phyloP scores from a whole-genome alignment of 2,888 invertebrate genomes.

The Apoda limacodes region DNA sequence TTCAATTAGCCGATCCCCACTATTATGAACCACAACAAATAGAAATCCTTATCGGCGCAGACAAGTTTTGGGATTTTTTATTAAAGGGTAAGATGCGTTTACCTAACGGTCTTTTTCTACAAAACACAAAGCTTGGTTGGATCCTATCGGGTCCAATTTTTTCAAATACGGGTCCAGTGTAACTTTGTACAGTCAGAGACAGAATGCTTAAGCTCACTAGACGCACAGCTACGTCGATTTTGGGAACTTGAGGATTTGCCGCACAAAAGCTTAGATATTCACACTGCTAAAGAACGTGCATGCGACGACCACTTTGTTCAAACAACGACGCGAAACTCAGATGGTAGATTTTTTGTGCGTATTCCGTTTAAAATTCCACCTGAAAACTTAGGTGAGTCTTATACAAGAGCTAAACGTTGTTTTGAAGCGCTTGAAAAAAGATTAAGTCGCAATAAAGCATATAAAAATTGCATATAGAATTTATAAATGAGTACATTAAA shows the following conservation, averaged over 20 bases:
- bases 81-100: constrained; percentile 13
- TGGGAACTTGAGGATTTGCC: no score
- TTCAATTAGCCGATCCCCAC: constrained; percentile 16
- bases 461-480: constrained; percentile 3
- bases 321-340: no score
- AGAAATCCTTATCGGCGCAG: constrained; percentile 17
- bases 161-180: constrained; percentile 8
- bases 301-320: no score
- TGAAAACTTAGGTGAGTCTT: constrained; percentile 4
- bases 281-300: no score
- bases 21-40: constrained; percentile 13
- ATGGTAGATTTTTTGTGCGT: no score
- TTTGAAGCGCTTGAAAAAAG: no score
- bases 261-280: no score
- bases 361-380: constrained; percentile 1
- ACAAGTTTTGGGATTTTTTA: constrained; percentile 18
- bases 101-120: constrained; percentile 15
- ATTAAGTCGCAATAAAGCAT: no score
- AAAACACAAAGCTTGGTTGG: constrained; percentile 19
- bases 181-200: constrained; percentile 10
- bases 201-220: no score
- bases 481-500: constrained; percentile 2
- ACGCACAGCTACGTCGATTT: no score
- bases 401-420: no score
- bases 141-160: constrained; percentile 14